These are phyloP conservation scores for Rhinoraja longicauda DNA, from an alignment of 2,797 vertebrate genomes.

Conservation along the genomic window DNA sequence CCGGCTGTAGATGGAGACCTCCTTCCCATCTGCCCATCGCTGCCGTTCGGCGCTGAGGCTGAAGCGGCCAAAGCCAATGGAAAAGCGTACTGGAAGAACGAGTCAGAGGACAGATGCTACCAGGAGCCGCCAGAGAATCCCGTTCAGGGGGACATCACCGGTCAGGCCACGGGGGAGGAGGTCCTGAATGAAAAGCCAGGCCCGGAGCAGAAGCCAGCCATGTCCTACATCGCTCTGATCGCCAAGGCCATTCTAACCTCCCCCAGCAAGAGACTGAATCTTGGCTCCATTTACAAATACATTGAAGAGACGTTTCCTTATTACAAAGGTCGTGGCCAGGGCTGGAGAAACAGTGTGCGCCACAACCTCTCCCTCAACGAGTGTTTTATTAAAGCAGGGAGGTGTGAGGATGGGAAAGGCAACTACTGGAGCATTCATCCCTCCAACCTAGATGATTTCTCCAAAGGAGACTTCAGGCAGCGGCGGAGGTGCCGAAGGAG, in stretches of 20 bases:
- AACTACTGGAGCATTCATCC: conserved; percentile 39
- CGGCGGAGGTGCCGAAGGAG: conserved; percentile 34
- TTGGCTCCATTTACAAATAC: conserved; percentile 37
- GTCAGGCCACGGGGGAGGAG: neutral
- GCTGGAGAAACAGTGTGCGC: conserved; percentile 38
- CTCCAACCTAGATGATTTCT: conserved; percentile 33
- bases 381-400: conserved; percentile 37
- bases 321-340: conserved; percentile 33
- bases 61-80: neutral
- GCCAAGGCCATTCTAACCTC: conserved; percentile 36
- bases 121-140: neutral
- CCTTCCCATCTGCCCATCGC: neutral
- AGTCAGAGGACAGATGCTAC: neutral
- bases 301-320: conserved; percentile 36
- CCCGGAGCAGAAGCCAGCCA: conserved; percentile 25
- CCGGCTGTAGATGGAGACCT: neutral
- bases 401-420: conserved; percentile 38
- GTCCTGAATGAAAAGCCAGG: neutral
- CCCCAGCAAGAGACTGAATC: conserved; percentile 27
- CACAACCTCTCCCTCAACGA: conserved; percentile 39
- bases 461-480: conserved; percentile 38
- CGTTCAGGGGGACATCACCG: neutral
- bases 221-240: conserved; percentile 38
- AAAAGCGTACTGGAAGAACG: neutral
- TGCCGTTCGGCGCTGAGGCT: neutral